Base-by-base conservation (phyloP, 2,888 invertebrate species). In the Candidula unifasciata region DNA sequence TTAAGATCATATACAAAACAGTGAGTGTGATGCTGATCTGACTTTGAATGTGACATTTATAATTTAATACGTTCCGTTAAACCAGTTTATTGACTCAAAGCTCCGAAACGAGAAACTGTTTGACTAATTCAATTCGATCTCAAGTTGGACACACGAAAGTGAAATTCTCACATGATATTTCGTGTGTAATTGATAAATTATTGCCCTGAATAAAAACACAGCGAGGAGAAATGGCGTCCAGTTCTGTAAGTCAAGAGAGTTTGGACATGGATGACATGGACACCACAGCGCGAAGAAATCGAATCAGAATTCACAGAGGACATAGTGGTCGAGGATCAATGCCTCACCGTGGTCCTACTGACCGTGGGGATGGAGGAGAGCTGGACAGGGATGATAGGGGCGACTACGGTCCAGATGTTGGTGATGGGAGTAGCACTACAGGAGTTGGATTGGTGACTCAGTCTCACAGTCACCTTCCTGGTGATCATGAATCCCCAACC, bases 211-310 rank as follows among this genome's bases (percentile, higher is more conserved):
- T 13, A 0, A 44, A 13, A 44, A 44, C 6, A 60, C 60, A 60
- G 60, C 60, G 5, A 60, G 21, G 6, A 5, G 24, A 60, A n/a
- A 95, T 95, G 95, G 95, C 95, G 89, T 95, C 95, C 30, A 95
- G 95, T 89, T 95, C 95, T 54, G 95, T 95, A 77, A 95, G 95
- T 88, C 95, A 95, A 89, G 95, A 95, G 89, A 95, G 95, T 89
- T 94, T 95, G 83, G 95, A 95, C 87, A 90, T 90, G 80, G 95
- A 95, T 87, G 95, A 95, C 87, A 95, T 94, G 87, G 95, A 95
- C 86, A 91, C 94, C 68, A 94, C 94, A n/a, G 94, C 94, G 2
- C 93, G 95, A n/a, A 92, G 95, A 85, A 94, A 94, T 54, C 93
- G 95, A 80, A 94, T 95, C 80, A 93, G 95, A 82, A 94, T 94